Base-by-base conservation (phyloP, 2,888 invertebrate genomes). In the Agrochola circellaris region DNA sequence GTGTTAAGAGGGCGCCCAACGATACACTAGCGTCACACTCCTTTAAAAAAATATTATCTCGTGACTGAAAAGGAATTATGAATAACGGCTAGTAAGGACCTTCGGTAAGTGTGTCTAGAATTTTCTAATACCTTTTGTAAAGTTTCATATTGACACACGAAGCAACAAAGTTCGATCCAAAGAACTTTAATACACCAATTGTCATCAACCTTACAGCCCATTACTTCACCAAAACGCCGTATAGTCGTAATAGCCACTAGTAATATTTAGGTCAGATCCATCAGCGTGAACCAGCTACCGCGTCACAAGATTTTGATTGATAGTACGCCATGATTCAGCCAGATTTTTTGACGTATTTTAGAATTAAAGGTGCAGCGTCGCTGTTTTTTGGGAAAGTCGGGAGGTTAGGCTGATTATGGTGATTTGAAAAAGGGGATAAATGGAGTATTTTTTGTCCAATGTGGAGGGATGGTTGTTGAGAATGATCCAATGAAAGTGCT, bases 251-350 rank as follows among this genome's bases (percentile, higher is more conserved):
- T 67, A 64, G 68, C 68, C 76, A 74, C 78, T 51, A 75, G 82
- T 81, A 82, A 85, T 87, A 89, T 89, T 84, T 87, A 83, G 89
- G 89, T 89, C 87, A 74, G 73, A 88, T 87, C 83, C 87, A 89
- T 89, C 89, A 90, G 71, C 60, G 66, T 51, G 62, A 69, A 73
- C 73, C 58, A 70, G 73, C 81, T 67, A 75, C 77, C 54, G 76
- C 79, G 90, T 87, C 89, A 75, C 76, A 85, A 82, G 79, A 73
- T 72, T 75, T 79, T 90, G 89, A 89, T 90, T 84, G 89, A 90
- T 89, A 73, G 71, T 48, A 48, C 17, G 13, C 74, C 69, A 78
- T 88, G 89, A 90, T 78, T 75, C 62, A 70, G 79, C 81, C 1
- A 26, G 77, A 71, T 81, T 86, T 86, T 79, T 84, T 42, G 11